These are phyloP conservation scores for Ranitomeya imitator DNA, from an alignment of 2,113 vertebrate species.

Conservation along the genomic window DNA sequence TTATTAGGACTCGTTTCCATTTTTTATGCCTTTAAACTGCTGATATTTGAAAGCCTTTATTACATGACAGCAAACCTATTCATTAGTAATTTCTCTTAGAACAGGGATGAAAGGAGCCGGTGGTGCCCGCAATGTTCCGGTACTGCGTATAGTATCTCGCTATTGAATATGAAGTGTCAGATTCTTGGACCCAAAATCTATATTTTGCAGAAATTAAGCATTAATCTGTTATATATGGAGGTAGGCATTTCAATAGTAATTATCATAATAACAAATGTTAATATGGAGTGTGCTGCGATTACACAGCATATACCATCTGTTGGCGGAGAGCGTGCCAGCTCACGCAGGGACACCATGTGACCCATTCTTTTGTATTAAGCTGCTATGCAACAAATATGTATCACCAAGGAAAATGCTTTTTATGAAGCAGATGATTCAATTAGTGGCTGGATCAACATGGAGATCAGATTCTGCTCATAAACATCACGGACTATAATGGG, in stretches of 20 bases:
- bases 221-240: conserved; percentile 27
- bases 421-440: conserved; percentile 41
- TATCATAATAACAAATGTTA: conserved; percentile 51
- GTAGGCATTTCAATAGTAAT: conserved; percentile 21
- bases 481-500: not conserved
- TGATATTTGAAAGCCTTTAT: conserved; percentile 25
- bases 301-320: conserved; percentile 50
- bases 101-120: conserved; percentile 31
- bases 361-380: conserved; percentile 33
- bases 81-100: conserved; percentile 38
- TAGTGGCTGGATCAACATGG: conserved; percentile 17
- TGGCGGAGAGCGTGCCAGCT: conserved; percentile 35
- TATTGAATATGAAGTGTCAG: conserved; percentile 32
- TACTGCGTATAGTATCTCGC: not conserved
- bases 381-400: conserved; percentile 35
- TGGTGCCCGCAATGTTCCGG: not conserved
- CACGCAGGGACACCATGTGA: conserved; percentile 12
- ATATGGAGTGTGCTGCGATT: conserved; percentile 43
- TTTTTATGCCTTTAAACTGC: conserved; percentile 2
- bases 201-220: conserved; percentile 37
- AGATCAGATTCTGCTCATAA: conserved; percentile 10
- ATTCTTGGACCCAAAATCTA: conserved; percentile 39
- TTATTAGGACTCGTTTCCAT: conserved; percentile 41
- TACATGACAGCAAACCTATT: conserved; percentile 19
- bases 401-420: conserved; percentile 16